Base-by-base conservation (phyloP, 2,797 vertebrate species). In the Zenarchopterus dispar region DNA sequence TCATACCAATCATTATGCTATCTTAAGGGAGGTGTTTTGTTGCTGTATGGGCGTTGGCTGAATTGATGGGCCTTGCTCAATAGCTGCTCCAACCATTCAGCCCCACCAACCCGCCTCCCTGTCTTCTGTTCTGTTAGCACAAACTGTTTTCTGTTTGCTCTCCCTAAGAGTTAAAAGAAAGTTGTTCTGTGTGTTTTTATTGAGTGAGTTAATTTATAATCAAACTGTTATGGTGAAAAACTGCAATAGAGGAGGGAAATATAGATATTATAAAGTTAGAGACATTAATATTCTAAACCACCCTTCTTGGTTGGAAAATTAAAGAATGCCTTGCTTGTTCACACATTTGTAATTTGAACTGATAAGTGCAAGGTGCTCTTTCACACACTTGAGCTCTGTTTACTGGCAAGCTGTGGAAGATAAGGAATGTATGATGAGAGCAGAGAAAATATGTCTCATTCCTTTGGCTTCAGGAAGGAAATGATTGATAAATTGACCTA, bases 401-500 rank as follows among this genome's bases (percentile, higher is more conserved):
- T 59, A 49, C 55, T 48, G 16, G 16, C 45, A 62, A 3, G 6
- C 22, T 55, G 42, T 18, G 18, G 16, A 22, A 71, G 63, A 56
- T 59, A 51, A 49, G 47, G 26, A 3, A 41, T 72, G 64, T 63
- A 65, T 56, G 53, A 63, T 61, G 19, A 19, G 36, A 55, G 26
- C 18, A 31, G 53, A 54, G 21, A 19, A 62, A 58, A n/a, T 11
- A 18, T 18, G 58, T 44, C 54, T n/a, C 0, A 0, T 47, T 24
- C 31, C 13, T 47, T n/a, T 17, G 10, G 5, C 7, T 8, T 44
- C 17, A 23, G 26, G 45, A 8, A n/a, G 21, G 11, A 36, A 3
- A 15, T 18, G 7, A 23, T 5, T 22, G 4, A 48, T 22, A 16
- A 19, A 61, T 24, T 5, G 39, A 28, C 17, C 31, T 2, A 2